Conservation (phyloP, 92 coral and sea anemone species). For the Bergia puertoricense region DNA sequence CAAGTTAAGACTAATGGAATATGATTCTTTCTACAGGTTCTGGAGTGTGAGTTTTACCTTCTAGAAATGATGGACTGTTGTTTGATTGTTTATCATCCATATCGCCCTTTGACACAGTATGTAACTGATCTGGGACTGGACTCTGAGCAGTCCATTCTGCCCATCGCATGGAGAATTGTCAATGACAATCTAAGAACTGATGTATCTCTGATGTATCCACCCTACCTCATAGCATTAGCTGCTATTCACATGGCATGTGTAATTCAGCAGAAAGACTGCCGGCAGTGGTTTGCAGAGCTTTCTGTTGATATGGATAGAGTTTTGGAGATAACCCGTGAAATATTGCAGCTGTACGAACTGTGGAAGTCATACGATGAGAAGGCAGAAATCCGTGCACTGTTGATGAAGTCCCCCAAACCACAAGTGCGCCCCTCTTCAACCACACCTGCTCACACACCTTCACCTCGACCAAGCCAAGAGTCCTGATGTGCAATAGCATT, state of each 20-base stretch:
- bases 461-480: constrained; percentile 58
- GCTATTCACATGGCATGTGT: constrained; percentile 99
- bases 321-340: constrained; percentile 90
- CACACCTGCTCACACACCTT: constrained; percentile 88
- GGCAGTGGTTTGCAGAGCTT: constrained; percentile 95
- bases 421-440: constrained; percentile 94
- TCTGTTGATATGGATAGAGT: constrained; percentile 98
- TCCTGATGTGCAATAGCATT: background rate
- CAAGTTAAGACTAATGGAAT: background rate
- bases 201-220: constrained; percentile 86
- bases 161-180: constrained; percentile 97
- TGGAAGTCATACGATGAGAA: constrained; percentile 95
- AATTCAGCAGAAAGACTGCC: constrained; percentile 90
- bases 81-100: constrained; percentile 91
- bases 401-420: constrained; percentile 90
- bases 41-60: constrained; percentile 96
- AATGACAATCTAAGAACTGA: constrained; percentile 97
- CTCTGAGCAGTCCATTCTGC: constrained; percentile 82
- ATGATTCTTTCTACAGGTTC: constrained; percentile 61
- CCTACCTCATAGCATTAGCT: constrained; percentile 92
- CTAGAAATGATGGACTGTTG: constrained; percentile 99
- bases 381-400: constrained; percentile 71
- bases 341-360: constrained; percentile 89
- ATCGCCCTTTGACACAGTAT: constrained; percentile 93
- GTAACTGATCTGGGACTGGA: constrained; percentile 88